phyloP scores from a whole-genome alignment of 2,888 invertebrate genomes.

The Operophtera brumata region DNA sequence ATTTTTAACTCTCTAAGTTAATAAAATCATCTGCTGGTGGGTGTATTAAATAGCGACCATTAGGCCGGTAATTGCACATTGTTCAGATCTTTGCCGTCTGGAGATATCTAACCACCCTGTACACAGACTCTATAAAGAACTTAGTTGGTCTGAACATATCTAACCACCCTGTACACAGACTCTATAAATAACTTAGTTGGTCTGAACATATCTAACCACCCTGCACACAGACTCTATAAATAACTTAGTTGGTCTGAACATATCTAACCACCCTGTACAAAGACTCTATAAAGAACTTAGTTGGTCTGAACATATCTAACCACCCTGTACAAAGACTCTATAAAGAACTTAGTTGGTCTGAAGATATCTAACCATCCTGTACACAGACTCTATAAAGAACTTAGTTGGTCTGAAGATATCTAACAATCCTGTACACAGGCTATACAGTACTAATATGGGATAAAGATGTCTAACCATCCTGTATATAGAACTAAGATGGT shows the following conservation, averaged over 20 bases:
- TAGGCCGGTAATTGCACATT: slow-evolving; percentile 25
- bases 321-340: slow-evolving; percentile 5
- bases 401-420: too few species aligned
- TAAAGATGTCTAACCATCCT: too few species aligned
- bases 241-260: too few species aligned
- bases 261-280: too few species aligned
- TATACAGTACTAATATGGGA: too few species aligned
- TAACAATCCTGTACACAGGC: too few species aligned
- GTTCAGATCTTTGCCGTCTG: slow-evolving; percentile 19
- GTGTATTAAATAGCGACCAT: slow-evolving; percentile 27
- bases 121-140: not conserved
- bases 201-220: too few species aligned
- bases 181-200: not conserved
- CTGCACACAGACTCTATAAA: too few species aligned
- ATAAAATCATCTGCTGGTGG: slow-evolving; percentile 22
- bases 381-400: not conserved
- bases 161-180: slow-evolving; percentile 5
- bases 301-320: slow-evolving; percentile 12
- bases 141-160: not conserved
- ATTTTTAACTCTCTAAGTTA: not conserved
- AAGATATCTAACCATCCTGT: slow-evolving; percentile 6
- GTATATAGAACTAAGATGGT: too few species aligned
- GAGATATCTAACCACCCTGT: slow-evolving; percentile 12
- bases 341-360: not conserved
- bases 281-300: too few species aligned